These are phyloP conservation scores for Helogale parvula DNA, from an alignment of 2,113 vertebrate genomes.

Conservation along the genomic window DNA sequence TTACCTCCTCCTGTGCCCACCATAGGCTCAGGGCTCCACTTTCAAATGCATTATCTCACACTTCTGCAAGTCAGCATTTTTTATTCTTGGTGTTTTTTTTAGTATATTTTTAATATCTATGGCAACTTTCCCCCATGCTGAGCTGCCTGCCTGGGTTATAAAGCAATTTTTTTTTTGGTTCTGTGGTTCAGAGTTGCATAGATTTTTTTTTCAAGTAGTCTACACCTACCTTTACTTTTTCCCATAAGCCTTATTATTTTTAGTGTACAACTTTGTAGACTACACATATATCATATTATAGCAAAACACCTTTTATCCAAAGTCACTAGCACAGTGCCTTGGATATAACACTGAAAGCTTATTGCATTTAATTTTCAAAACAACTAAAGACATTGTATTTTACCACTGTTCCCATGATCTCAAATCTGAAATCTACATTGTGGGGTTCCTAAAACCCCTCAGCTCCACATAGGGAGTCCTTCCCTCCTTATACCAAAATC, in stretches of 20 bases:
- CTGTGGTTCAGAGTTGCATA: slow-evolving; percentile 1
- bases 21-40: slow-evolving; percentile 24
- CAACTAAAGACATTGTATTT: slow-evolving; percentile 31
- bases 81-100: neutral
- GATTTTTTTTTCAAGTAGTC: neutral
- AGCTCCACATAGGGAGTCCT: neutral
- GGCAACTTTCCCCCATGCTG: neutral
- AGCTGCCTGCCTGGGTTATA: neutral
- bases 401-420: neutral
- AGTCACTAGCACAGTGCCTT: neutral
- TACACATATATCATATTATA: neutral
- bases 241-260: neutral
- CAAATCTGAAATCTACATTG: slow-evolving; percentile 46
- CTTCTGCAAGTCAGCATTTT: slow-evolving; percentile 46
- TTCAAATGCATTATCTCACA: slow-evolving; percentile 18
- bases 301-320: slow-evolving; percentile 44
- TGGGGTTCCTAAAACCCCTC: neutral
- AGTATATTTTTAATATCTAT: slow-evolving; percentile 32
- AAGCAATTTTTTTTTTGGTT: neutral
- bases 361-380: slow-evolving; percentile 37
- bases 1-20: neutral
- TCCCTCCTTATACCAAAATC: neutral
- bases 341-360: neutral
- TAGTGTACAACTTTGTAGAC: neutral
- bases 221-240: neutral